Evolutionary conservation across 1,140 invertebrate species (phyloP).

Genomic region (Hycleus cichorii): DNA sequence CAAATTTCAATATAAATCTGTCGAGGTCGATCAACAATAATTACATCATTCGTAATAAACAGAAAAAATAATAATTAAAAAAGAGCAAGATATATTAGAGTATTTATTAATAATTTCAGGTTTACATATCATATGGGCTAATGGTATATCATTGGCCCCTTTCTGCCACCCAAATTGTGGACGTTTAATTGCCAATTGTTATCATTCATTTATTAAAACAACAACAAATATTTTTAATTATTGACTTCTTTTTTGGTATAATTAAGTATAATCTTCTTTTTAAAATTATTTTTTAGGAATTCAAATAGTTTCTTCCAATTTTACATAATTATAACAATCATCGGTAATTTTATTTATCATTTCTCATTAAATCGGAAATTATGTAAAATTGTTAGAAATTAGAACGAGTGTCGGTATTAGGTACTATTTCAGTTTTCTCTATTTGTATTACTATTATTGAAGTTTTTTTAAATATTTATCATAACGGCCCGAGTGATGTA

Average conservation of each 20-base stretch:
- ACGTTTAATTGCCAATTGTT: constrained; percentile 29
- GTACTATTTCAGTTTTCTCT: too few relatives aligned
- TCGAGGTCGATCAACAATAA: too few relatives aligned
- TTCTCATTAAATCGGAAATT: not conserved
- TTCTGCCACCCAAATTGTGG: constrained; percentile 39
- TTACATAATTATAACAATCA: not conserved
- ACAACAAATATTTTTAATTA: constrained; percentile 15
- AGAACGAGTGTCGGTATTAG: too few relatives aligned
- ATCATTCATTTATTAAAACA: constrained; percentile 35
- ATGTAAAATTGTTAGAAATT: not conserved
- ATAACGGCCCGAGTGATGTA: not conserved
- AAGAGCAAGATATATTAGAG: not conserved
- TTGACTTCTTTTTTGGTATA: not conserved
- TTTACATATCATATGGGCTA: constrained; percentile 36
- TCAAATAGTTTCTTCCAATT: not conserved
- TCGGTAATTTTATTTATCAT: constrained; percentile 2
- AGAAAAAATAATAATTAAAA: not conserved
- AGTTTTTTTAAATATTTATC: not conserved
- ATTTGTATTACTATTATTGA: too few relatives aligned
- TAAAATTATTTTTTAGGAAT: constrained; percentile 1
- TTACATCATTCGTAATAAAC: not conserved
- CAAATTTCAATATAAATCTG: too few relatives aligned
- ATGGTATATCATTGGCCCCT: constrained; percentile 34
- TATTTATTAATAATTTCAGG: constrained; percentile 33
- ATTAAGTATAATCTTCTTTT: not conserved